Evolutionary conservation across 2,113 vertebrate genomes (phyloP).

Genomic region (Perca flavescens): DNA sequence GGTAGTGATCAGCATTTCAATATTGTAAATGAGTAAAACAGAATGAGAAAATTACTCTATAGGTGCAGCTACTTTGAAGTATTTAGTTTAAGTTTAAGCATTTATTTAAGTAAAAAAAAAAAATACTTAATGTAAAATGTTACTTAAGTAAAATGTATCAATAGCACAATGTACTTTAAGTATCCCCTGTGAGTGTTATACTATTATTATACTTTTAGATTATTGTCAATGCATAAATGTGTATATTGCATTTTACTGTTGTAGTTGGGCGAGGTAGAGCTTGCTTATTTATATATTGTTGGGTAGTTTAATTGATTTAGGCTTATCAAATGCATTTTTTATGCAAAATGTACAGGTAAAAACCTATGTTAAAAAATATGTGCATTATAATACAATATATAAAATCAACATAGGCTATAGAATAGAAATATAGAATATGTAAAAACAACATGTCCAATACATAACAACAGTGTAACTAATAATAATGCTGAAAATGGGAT

Average conservation of each 20-base stretch:
- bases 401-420: too few relatives aligned
- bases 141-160: neutral
- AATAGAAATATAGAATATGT: too few relatives aligned
- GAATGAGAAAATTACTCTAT: neutral
- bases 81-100: neutral
- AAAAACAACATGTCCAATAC: too few relatives aligned
- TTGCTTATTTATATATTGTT: neutral
- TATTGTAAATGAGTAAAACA: neutral
- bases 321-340: neutral
- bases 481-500: too few relatives aligned
- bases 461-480: too few relatives aligned
- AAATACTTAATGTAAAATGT: neutral
- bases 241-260: neutral
- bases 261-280: neutral
- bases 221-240: neutral
- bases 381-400: too few relatives aligned
- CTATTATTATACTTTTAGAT: neutral
- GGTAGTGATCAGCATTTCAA: constrained; percentile 9
- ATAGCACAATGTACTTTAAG: too few relatives aligned
- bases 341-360: neutral
- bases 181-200: too few relatives aligned
- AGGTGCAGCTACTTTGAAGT: neutral
- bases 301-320: neutral
- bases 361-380: too few relatives aligned
- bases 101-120: neutral